phyloP scores from a whole-genome alignment of 2,888 invertebrate species.

The Lagria hirta region DNA sequence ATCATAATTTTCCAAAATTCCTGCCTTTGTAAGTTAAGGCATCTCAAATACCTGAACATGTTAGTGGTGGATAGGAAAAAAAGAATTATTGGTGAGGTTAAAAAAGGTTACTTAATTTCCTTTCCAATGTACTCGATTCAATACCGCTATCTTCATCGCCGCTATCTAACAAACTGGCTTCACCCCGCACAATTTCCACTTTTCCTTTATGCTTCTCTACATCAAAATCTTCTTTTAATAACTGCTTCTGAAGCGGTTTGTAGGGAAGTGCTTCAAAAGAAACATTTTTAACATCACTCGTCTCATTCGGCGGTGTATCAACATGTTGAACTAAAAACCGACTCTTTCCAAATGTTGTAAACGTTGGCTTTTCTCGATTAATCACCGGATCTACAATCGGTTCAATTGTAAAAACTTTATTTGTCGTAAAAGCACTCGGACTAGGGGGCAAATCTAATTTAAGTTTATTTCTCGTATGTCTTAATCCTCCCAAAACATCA shows the following conservation, averaged over 20 bases:
- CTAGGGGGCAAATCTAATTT: constrained; percentile 70
- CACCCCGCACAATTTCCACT: constrained; percentile 51
- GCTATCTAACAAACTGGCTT: constrained; percentile 64
- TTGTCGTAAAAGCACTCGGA: constrained; percentile 54
- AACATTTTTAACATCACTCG: constrained; percentile 45
- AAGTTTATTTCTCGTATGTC: constrained; percentile 71
- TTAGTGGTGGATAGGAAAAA: too few relatives aligned
- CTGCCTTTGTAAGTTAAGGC: constrained; percentile 21
- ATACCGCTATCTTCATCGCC: constrained; percentile 68
- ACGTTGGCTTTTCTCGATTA: constrained; percentile 57
- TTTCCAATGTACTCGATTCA: constrained; percentile 64
- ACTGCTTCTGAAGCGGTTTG: constrained; percentile 40
- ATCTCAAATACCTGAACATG: constrained; percentile 21
- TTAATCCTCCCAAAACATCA: constrained; percentile 63
- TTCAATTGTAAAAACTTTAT: constrained; percentile 50
- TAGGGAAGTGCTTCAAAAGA: constrained; percentile 53
- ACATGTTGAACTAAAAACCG: constrained; percentile 54
- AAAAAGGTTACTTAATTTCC: constrained; percentile 42
- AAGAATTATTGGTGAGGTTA: constrained; percentile 7
- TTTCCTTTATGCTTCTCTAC: constrained; percentile 29
- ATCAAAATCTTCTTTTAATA: constrained; percentile 26
- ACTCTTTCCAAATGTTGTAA: constrained; percentile 63
- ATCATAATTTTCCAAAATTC: constrained; percentile 11
- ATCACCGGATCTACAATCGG: constrained; percentile 54
- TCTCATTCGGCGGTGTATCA: constrained; percentile 46